These are phyloP conservation scores for Leptoteleia sp. DNA, from an alignment of 1,140 invertebrate species.

Conservation along the genomic window DNA sequence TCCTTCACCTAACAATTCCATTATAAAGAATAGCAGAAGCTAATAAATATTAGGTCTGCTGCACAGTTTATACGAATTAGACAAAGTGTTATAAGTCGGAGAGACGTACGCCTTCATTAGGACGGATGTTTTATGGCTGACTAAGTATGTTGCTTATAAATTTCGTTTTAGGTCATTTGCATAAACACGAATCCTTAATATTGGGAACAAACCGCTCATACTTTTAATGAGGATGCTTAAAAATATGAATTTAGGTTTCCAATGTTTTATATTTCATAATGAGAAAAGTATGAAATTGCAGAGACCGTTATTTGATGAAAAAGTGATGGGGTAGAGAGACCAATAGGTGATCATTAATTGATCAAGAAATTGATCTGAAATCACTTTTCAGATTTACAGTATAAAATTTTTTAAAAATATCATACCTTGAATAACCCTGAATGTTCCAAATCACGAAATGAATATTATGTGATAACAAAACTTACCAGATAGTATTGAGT, in stretches of 20 bases:
- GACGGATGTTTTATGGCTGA: constrained; percentile 39
- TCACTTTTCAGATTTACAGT: too few relatives aligned
- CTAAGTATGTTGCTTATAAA: constrained; percentile 46
- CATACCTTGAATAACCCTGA: too few relatives aligned
- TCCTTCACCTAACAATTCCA: constrained; percentile 43
- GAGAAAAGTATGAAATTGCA: too few relatives aligned
- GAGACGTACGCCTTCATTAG: constrained; percentile 19
- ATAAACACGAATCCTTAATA: constrained; percentile 50
- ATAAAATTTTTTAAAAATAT: too few relatives aligned
- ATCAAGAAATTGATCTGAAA: too few relatives aligned
- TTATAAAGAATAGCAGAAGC: constrained; percentile 28
- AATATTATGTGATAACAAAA: too few relatives aligned
- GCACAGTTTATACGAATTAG: constrained; percentile 50
- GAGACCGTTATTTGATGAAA: too few relatives aligned
- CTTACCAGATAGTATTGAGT: too few relatives aligned
- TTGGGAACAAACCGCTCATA: neutral
- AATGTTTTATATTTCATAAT: too few relatives aligned
- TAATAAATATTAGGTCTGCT: constrained; percentile 31
- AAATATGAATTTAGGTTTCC: constrained; percentile 20
- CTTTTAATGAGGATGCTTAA: constrained; percentile 48
- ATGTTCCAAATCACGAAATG: too few relatives aligned
- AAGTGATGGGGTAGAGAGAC: too few relatives aligned
- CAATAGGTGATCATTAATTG: too few relatives aligned
- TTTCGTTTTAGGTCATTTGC: constrained; percentile 49
- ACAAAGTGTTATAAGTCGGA: constrained; percentile 34